Conservation (phyloP, 2,797 vertebrate species). For the Lophura swinhoii region DNA sequence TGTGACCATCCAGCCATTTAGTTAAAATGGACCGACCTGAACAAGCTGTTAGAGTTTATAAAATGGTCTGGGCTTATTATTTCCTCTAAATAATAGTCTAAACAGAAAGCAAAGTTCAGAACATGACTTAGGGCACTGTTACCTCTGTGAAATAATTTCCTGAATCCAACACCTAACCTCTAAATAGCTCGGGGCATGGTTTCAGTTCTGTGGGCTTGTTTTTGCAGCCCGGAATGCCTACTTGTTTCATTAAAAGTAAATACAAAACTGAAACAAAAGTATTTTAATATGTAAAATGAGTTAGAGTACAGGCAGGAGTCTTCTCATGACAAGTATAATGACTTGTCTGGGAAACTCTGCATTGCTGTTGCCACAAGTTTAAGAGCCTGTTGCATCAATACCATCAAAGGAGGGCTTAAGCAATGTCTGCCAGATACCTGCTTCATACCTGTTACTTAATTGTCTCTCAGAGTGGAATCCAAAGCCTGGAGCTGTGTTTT, state of each 20-base stretch:
- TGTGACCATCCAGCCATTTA: background rate
- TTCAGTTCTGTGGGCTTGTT: background rate
- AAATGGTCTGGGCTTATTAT: background rate
- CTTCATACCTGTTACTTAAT: background rate
- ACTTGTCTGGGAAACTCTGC: background rate
- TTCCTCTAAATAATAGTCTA: conserved; percentile 12
- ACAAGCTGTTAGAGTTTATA: background rate
- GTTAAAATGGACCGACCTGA: background rate
- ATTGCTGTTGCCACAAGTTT: background rate
- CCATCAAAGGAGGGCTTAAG: background rate
- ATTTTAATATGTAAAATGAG: background rate
- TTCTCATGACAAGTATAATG: background rate
- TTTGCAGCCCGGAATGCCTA: background rate
- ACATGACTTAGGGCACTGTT: background rate
- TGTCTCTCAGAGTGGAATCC: background rate
- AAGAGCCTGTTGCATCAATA: background rate
- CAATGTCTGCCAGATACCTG: background rate
- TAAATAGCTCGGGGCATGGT: background rate
- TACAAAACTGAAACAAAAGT: background rate
- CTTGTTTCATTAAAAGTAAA: background rate
- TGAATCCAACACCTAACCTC: background rate
- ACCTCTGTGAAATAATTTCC: conserved; percentile 4
- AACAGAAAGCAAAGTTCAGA: background rate
- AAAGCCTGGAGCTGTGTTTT: background rate
- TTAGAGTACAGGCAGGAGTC: background rate